These are phyloP conservation scores for Tyrannus savana DNA, from an alignment of 2,113 vertebrate species.

Conservation along the genomic window DNA sequence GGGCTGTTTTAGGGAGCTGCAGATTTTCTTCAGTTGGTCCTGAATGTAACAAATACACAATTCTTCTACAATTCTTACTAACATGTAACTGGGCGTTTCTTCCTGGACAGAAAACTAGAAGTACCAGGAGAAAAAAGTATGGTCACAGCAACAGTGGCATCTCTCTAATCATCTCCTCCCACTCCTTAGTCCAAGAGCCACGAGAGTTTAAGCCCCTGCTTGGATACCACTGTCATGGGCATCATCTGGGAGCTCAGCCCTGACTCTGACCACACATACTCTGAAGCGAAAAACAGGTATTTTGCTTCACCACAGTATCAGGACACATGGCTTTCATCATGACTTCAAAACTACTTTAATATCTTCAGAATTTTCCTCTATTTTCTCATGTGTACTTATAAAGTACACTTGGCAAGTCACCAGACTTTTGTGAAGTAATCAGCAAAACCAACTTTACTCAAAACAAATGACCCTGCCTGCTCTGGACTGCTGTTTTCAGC, in stretches of 20 bases:
- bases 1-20: background rate
- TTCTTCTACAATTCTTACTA: background rate
- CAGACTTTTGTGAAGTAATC: background rate
- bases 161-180: background rate
- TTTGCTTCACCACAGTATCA: background rate
- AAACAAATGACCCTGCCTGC: background rate
- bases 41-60: background rate
- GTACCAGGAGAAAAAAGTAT: background rate
- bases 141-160: background rate
- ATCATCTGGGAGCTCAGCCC: background rate
- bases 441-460: background rate
- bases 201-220: background rate
- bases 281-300: background rate
- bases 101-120: background rate
- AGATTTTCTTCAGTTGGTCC: background rate
- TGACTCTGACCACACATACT: rapidly evolving
- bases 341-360: background rate
- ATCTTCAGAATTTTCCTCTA: background rate
- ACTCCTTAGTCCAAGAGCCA: background rate
- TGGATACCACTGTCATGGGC: background rate
- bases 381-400: background rate
- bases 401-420: background rate
- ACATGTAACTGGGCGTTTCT: background rate
- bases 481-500: background rate
- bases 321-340: rapidly evolving